Base-by-base conservation (phyloP, 2,888 invertebrate species). In the Candidula unifasciata region DNA sequence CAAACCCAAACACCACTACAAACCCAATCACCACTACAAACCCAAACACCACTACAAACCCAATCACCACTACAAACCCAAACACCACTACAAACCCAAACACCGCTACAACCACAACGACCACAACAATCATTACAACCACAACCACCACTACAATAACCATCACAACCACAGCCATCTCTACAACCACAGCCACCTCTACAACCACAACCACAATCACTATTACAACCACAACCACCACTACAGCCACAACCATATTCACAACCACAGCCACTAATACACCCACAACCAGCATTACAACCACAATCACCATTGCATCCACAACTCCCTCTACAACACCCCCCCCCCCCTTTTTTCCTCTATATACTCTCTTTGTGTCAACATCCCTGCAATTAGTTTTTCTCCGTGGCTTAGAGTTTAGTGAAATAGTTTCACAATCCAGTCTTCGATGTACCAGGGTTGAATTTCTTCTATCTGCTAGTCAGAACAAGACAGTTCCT, bases 1-100 rank as follows among this genome's bases (percentile, higher is more conserved):
- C 35, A 57, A 68, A 66, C 77, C 64, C 33, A 76, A 82, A 24
- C 77, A 54, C 54, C 82, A 74, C 30, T 44, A n/a, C 66, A n/a
- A 27, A 18, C 24, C 24, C n/a, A 24, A n/a, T 60, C n/a, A n/a
- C n/a, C 27, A 10, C 27, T n/a, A n/a, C 27, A n/a, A 66, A n/a
- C 24, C 66, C 5, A 10, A 64, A 6, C 64, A 64, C 24, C 64
- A 64, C 24, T n/a, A 64, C 24, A 6, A 64, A 6, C 10, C 5
- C 64, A 10, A 64, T 24, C 64, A 64, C 24, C 64, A 24, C 24
- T 5, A 24, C 24, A 10, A 64, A 6, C 64, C 18, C 24, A 10
- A 64, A 10, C 64, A 64, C 24, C 64, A 64, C 24, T n/a, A 64
- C 24, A 18, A 64, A 6, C 64, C 18, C 24, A 18, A 64, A 6